Conservation (phyloP, 2,113 vertebrate species). For the Copsychus sechellarum region DNA sequence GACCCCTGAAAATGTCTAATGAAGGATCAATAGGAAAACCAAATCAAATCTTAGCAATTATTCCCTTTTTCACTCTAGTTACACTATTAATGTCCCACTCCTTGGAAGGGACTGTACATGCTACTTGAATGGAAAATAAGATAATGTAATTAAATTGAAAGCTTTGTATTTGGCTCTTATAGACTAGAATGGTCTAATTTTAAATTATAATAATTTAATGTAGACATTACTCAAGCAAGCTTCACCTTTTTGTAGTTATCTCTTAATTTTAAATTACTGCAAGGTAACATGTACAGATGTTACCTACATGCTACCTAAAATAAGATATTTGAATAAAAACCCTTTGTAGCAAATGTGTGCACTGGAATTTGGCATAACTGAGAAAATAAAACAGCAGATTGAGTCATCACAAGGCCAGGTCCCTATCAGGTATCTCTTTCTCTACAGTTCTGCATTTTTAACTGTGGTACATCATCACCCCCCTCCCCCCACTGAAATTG, state of each 20-base stretch:
- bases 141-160: slow-evolving; percentile 63
- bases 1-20: neutral
- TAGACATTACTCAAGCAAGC: neutral
- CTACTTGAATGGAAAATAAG: slow-evolving; percentile 36
- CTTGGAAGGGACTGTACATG: neutral
- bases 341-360: neutral
- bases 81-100: slow-evolving; percentile 15
- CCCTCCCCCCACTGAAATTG: neutral
- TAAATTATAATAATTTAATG: neutral
- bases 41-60: slow-evolving; percentile 16
- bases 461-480: neutral
- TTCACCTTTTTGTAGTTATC: neutral
- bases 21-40: slow-evolving; percentile 43
- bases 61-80: slow-evolving; percentile 35
- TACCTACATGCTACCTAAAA: neutral
- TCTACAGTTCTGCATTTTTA: neutral
- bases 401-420: neutral
- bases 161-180: neutral
- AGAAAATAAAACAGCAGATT: neutral
- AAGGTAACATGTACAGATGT: neutral
- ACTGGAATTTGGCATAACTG: neutral
- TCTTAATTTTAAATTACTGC: neutral
- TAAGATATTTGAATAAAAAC: neutral
- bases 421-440: neutral
- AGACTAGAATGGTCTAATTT: slow-evolving; percentile 25